A percentile compares a stretch with the other conserved stretches of the same genome.
These are phyloP conservation scores for Pantherophis guttatus DNA, from an alignment of 2,113 vertebrate genomes.

Conservation along the genomic window DNA sequence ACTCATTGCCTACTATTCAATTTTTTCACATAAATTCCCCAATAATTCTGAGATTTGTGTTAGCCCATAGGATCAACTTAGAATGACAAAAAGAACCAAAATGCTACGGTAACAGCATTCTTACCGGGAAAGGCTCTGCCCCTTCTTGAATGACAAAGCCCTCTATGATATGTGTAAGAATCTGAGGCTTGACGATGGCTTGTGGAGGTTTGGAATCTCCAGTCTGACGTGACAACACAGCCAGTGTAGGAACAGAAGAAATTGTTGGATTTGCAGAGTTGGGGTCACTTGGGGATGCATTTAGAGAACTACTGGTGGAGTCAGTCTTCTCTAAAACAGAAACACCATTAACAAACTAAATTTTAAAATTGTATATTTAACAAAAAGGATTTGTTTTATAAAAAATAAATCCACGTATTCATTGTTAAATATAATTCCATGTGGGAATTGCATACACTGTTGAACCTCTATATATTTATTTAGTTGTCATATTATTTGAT, in stretches of 20 bases:
- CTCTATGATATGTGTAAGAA: slow-evolving; percentile 97
- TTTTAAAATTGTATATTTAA: neutral
- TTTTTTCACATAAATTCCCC: neutral
- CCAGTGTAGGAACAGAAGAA: slow-evolving; percentile 63
- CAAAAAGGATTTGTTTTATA: neutral
- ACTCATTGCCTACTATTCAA: neutral
- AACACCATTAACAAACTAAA: slow-evolving; percentile 7
- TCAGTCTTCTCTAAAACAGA: slow-evolving; percentile 70
- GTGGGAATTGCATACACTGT: neutral
- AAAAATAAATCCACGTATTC: neutral
- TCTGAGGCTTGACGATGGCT: slow-evolving; percentile 97
- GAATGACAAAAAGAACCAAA: neutral
- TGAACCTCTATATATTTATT: neutral
- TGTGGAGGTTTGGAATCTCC: slow-evolving; percentile 87
- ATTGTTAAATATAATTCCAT: neutral
- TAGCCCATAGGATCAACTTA: neutral
- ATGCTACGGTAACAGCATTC: slow-evolving; percentile 29
- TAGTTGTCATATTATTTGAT: neutral
- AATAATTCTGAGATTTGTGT: neutral
- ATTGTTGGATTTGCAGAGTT: slow-evolving; percentile 49
- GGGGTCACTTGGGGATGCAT: slow-evolving; percentile 51
- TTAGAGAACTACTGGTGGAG: slow-evolving; percentile 47
- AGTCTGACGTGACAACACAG: slow-evolving; percentile 73
- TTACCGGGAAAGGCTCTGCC: slow-evolving; percentile 96
- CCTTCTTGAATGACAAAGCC: slow-evolving; percentile 99